phyloP scores from a whole-genome alignment of 2,797 vertebrate genomes.

The Platyrinchus mystaceus region DNA sequence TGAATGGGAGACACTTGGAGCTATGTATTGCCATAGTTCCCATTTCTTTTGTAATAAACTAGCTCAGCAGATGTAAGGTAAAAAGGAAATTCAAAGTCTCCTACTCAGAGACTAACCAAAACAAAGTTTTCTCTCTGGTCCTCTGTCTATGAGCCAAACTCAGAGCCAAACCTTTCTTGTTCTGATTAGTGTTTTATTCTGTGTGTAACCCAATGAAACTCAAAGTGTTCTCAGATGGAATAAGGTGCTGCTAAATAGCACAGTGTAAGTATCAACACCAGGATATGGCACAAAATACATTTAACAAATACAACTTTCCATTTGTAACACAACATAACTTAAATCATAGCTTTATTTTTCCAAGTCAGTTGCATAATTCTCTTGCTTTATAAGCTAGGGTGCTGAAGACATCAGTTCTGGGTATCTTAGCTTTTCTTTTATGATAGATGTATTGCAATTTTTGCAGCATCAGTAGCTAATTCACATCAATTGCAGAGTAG shows the following conservation, averaged over 20 bases:
- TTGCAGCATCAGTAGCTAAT: not conserved
- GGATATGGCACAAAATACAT: not conserved
- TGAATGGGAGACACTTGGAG: slow-evolving; percentile 49
- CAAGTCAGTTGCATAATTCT: not conserved
- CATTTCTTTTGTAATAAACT: slow-evolving; percentile 60
- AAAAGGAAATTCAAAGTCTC: slow-evolving; percentile 63
- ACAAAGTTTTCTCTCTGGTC: slow-evolving; percentile 48
- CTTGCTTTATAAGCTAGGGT: not conserved
- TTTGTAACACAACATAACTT: not conserved
- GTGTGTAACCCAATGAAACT: not conserved
- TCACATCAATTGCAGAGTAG: not conserved
- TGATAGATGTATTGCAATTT: not conserved
- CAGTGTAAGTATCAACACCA: not conserved
- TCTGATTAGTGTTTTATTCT: slow-evolving; percentile 51
- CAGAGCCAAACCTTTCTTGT: slow-evolving; percentile 19
- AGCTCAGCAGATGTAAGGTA: slow-evolving; percentile 63
- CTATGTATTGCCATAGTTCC: slow-evolving; percentile 59
- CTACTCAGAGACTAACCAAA: slow-evolving; percentile 42
- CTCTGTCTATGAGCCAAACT: slow-evolving; percentile 46
- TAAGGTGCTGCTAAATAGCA: not conserved
- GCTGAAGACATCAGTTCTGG: not conserved
- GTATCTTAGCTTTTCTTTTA: not conserved
- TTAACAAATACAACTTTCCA: not conserved
- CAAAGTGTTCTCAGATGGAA: slow-evolving; percentile 18
- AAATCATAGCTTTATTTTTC: slow-evolving; percentile 1